A percentile compares a stretch with the other conserved stretches of the same genome.
These are phyloP conservation scores for Acropternis orthonyx DNA, from an alignment of 2,797 vertebrate genomes.

Conservation along the genomic window DNA sequence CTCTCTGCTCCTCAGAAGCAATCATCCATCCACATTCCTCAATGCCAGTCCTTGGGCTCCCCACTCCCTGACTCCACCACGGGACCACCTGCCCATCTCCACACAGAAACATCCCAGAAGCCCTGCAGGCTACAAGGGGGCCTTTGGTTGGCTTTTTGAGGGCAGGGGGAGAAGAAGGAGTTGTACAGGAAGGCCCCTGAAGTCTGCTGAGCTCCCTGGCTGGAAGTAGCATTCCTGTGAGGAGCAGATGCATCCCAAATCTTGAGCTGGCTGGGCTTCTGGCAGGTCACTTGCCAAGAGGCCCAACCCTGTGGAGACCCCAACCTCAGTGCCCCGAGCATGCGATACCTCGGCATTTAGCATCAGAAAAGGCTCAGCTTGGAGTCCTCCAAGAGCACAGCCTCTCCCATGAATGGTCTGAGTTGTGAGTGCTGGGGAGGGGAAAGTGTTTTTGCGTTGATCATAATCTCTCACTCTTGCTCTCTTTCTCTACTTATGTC, in stretches of 20 bases:
- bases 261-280: background rate
- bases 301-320: background rate
- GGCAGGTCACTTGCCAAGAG: slow-evolving; percentile 25
- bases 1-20: slow-evolving; percentile 61
- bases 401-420: slow-evolving; percentile 48
- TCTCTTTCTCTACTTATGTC: slow-evolving; percentile 65
- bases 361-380: slow-evolving; percentile 48
- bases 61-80: background rate
- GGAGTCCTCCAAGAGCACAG: slow-evolving; percentile 60
- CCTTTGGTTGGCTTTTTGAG: slow-evolving; percentile 10
- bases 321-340: slow-evolving; percentile 38
- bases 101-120: background rate
- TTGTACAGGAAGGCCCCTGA: slow-evolving; percentile 49
- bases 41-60: slow-evolving; percentile 50
- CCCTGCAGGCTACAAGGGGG: background rate
- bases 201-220: slow-evolving; percentile 55
- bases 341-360: slow-evolving; percentile 56
- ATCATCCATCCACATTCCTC: slow-evolving; percentile 48
- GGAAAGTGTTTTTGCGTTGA: slow-evolving; percentile 49
- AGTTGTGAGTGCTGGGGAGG: slow-evolving; percentile 64
- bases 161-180: slow-evolving; percentile 36
- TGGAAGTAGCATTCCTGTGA: slow-evolving; percentile 45
- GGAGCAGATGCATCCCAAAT: slow-evolving; percentile 19
- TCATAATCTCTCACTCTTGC: slow-evolving; percentile 45
- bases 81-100: background rate